A percentile compares a stretch with the other conserved stretches of the same genome.
Evolutionary conservation across 2,888 invertebrate genomes (phyloP).

Genomic region (Hypercompe scribonia): DNA sequence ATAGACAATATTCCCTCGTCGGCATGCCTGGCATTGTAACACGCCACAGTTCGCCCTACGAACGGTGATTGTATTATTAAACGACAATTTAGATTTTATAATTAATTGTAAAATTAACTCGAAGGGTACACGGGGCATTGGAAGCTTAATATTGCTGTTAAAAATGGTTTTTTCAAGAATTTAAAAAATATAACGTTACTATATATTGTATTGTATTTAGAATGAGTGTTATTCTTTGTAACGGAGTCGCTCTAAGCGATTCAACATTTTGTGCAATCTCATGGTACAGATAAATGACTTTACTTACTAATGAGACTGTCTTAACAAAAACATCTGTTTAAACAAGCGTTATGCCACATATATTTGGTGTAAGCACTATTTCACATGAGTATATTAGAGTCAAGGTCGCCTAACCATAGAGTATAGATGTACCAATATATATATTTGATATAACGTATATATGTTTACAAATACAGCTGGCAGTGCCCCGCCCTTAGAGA

Average conservation of each 20-base stretch:
- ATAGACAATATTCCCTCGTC: slow-evolving; percentile 23
- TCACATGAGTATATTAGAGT: background rate
- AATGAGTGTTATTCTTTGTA: background rate
- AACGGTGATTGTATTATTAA: slow-evolving; percentile 46
- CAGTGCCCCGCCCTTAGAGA: slow-evolving; percentile 32
- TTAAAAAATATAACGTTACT: slow-evolving; percentile 10
- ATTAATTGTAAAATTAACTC: slow-evolving; percentile 59
- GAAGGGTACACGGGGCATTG: slow-evolving; percentile 48
- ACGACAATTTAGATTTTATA: slow-evolving; percentile 57
- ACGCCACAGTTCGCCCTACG: slow-evolving; percentile 32
- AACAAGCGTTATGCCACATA: background rate
- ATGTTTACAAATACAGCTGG: slow-evolving; percentile 19
- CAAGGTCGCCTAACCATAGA: slow-evolving; percentile 6
- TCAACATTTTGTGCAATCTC: background rate
- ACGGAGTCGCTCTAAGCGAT: slow-evolving; percentile 4
- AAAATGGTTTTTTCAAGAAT: slow-evolving; percentile 16
- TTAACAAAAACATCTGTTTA: background rate
- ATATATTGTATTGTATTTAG: background rate
- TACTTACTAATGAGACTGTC: background rate
- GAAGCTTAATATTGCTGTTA: slow-evolving; percentile 27
- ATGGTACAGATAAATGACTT: background rate
- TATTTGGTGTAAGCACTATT: background rate
- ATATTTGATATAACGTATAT: slow-evolving; percentile 34
- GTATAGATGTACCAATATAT: slow-evolving; percentile 9
- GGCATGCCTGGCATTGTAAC: slow-evolving; percentile 28